Conservation (phyloP, 2,113 vertebrate genomes). For the Columba janthina region DNA sequence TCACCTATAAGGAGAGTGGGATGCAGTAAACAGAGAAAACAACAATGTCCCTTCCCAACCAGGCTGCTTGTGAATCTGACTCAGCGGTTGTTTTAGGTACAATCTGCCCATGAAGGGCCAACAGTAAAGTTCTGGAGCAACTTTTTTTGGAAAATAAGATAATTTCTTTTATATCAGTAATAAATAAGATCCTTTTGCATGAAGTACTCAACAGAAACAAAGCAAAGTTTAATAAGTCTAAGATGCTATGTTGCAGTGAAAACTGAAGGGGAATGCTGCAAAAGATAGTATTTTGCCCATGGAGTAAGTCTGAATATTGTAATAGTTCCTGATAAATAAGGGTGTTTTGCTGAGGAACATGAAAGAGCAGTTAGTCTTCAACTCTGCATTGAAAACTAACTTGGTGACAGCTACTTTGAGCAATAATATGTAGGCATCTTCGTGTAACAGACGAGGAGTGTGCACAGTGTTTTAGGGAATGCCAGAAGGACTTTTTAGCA, state of each 20-base stretch:
- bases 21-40: not conserved
- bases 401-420: not conserved
- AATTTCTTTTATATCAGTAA: not conserved
- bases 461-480: not conserved
- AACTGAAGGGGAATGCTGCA: not conserved
- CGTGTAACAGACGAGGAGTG: not conserved
- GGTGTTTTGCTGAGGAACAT: not conserved
- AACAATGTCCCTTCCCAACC: not conserved
- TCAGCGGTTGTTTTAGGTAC: not conserved
- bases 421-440: not conserved
- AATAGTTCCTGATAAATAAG: not conserved
- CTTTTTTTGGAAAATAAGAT: not conserved
- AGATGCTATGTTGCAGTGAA: not conserved
- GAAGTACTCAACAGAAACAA: not conserved
- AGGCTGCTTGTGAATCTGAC: not conserved
- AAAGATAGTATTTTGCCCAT: not conserved
- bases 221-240: not conserved
- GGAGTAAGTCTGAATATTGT: not conserved
- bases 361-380: not conserved
- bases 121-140: not conserved
- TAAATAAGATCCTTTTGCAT: not conserved
- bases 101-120: not conserved
- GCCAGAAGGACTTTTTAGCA: not conserved
- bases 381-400: not conserved
- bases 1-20: not conserved